Evolutionary conservation across 2,797 vertebrate species (phyloP).

Genomic region (Mormyrops boulengeri): DNA sequence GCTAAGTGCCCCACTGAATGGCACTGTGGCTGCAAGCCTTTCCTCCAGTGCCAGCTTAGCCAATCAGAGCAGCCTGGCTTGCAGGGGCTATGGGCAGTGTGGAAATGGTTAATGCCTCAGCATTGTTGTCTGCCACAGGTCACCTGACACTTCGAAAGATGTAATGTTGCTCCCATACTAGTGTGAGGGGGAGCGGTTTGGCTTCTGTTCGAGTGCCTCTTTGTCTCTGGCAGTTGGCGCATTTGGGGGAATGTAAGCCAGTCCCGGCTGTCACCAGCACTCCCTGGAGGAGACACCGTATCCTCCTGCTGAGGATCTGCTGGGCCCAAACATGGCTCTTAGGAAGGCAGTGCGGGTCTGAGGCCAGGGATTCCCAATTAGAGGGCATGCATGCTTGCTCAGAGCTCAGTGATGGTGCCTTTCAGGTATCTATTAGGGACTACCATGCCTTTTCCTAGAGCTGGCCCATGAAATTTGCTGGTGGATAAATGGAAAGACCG

Average conservation of each 20-base stretch:
- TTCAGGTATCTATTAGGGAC: not conserved
- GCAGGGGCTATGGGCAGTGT: not conserved
- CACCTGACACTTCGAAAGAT: not conserved
- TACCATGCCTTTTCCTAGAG: not conserved
- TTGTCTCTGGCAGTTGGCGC: not conserved
- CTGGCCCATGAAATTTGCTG: not conserved
- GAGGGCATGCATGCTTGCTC: not conserved
- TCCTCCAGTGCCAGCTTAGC: not conserved
- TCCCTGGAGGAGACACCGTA: not conserved
- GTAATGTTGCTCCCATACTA: not conserved
- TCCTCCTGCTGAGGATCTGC: not conserved
- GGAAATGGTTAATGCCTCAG: not conserved
- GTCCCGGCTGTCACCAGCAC: not conserved
- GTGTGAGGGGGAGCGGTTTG: not conserved
- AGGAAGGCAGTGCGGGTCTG: not conserved
- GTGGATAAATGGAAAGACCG: not conserved
- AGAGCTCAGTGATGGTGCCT: not conserved
- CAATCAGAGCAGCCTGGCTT: not conserved
- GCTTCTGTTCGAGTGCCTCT: not conserved
- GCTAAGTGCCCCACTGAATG: not conserved
- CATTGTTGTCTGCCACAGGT: not conserved
- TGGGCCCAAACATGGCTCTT: not conserved
- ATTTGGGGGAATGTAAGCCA: not conserved
- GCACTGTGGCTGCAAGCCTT: not conserved
- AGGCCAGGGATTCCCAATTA: not conserved